Evolutionary conservation across 2,888 invertebrate genomes (phyloP), one percentile per base, ranked within the genome.

Genomic region (Oxystoma pomonae): DNA sequence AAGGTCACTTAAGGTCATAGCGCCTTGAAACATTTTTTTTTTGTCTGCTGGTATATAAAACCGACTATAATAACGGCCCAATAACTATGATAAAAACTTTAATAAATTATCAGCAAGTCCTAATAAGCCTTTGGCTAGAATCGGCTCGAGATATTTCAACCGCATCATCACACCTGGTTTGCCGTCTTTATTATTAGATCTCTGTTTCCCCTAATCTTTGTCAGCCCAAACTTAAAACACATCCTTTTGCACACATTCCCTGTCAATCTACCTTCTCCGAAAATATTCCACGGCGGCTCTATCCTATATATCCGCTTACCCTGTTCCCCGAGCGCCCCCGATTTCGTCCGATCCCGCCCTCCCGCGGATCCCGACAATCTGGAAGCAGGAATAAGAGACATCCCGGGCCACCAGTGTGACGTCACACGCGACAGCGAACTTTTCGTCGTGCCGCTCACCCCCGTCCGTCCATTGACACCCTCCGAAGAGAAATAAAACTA

Each of bases 391-490:
- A 76, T 75, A 76, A 76, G 75, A 74, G 76, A 75, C 74, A 75
- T 76, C 77, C 77, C 77, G 75, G 78, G 78, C 75, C 50, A 52
- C 52, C 12, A 75, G 77, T 76, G 75, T 80, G 80, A 79, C 80
- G 80, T 80, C 79, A 79, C 72, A 74, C 74, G 73, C 77, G 77
- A 78, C 77, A 78, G 76, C 74, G 71, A 75, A 62, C 60, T 57
- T 65, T 56, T 66, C 59, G 62, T 62, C 55, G 35, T 35, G 35
- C 35, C 67, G 63, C 65, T 51, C 59, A 57, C n/a, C 17, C 35
- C n/a, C 50, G 57, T 66, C 67, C 67, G 67, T 67, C 65, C 67
- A 57, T 55, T 61, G 60, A 63, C 58, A 61, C 67, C 65, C 61
- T 65, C 66, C 67, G 53, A 35, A 35, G 12, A 35, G 12, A 12